Conservation (phyloP, 2,888 invertebrate genomes). For the Smittia aterrima region DNA sequence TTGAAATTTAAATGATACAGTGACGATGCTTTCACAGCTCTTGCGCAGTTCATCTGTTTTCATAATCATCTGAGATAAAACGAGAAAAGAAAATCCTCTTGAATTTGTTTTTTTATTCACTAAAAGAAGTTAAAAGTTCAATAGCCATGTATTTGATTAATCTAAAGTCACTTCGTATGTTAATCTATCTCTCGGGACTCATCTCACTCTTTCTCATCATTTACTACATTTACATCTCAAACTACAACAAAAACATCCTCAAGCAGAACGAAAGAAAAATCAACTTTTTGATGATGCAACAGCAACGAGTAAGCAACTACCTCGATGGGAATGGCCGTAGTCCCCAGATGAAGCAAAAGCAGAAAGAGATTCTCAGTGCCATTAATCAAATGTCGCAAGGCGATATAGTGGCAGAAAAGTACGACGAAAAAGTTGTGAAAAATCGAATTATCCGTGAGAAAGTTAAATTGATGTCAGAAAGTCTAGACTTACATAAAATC, state of each 20-base stretch:
- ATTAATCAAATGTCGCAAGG: slow-evolving; percentile 33
- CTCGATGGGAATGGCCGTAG: not conserved
- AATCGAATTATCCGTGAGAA: slow-evolving; percentile 52
- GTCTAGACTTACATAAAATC: not conserved
- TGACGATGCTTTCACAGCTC: too few relatives aligned
- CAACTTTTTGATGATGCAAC: slow-evolving; percentile 37
- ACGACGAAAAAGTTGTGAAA: slow-evolving; percentile 52
- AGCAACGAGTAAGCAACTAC: slow-evolving; percentile 13
- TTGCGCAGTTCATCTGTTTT: not conserved
- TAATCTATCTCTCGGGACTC: slow-evolving; percentile 21
- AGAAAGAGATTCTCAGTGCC: slow-evolving; percentile 22
- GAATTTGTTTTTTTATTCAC: not conserved
- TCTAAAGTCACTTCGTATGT: slow-evolving; percentile 19
- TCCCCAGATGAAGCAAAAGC: slow-evolving; percentile 20
- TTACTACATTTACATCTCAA: slow-evolving; percentile 36
- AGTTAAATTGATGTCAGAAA: slow-evolving; percentile 43
- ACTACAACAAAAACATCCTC: slow-evolving; percentile 33
- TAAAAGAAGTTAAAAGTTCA: not conserved
- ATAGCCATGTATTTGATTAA: slow-evolving; percentile 36
- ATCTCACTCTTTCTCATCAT: slow-evolving; percentile 35
- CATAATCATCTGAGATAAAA: not conserved
- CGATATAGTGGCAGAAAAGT: slow-evolving; percentile 51
- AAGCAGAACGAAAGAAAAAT: slow-evolving; percentile 39
- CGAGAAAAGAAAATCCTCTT: not conserved
- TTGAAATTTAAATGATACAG: too few relatives aligned